phyloP scores from a whole-genome alignment of 1,140 invertebrate genomes.

The Lineus longissimus region DNA sequence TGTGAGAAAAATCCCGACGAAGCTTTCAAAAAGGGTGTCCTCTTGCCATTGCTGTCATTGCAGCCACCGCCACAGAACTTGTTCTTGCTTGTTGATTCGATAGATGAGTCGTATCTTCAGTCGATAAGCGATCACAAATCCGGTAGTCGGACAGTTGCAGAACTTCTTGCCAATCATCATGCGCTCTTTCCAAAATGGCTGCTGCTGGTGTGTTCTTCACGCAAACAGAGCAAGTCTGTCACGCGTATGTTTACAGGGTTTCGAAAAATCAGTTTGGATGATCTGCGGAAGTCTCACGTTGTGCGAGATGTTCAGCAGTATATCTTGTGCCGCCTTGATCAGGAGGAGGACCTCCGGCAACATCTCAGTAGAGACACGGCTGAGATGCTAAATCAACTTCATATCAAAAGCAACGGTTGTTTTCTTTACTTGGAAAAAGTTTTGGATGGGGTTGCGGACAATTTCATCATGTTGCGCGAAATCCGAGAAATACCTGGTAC shows the following conservation, averaged over 20 bases:
- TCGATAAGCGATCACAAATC: slow-evolving; percentile 41
- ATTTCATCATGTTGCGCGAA: slow-evolving; percentile 82
- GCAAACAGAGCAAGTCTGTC: slow-evolving; percentile 74
- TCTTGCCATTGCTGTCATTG: slow-evolving; percentile 74
- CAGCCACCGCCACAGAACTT: slow-evolving; percentile 73
- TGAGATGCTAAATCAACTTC: slow-evolving; percentile 88
- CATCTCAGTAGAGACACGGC: slow-evolving; percentile 81
- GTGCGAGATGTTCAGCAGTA: slow-evolving; percentile 89
- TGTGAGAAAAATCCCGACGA: slow-evolving; percentile 71
- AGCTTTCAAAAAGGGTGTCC: slow-evolving; percentile 80
- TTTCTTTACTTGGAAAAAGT: slow-evolving; percentile 83
- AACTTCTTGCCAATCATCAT: slow-evolving; percentile 82
- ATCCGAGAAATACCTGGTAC: slow-evolving; percentile 89
- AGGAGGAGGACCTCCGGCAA: slow-evolving; percentile 63
- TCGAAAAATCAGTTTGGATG: slow-evolving; percentile 83
- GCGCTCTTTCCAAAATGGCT: slow-evolving; percentile 92
- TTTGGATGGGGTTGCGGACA: slow-evolving; percentile 86
- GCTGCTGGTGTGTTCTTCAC: slow-evolving; percentile 82
- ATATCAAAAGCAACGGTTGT: slow-evolving; percentile 95
- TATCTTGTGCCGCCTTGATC: slow-evolving; percentile 81
- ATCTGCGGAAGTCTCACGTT: slow-evolving; percentile 78
- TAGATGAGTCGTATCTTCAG: slow-evolving; percentile 69
- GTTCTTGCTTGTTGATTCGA: slow-evolving; percentile 84
- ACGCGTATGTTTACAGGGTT: slow-evolving; percentile 91
- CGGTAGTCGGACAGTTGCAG: slow-evolving; percentile 68